phyloP scores from a whole-genome alignment of 2,113 vertebrate genomes.

The Chrysochloris asiatica region DNA sequence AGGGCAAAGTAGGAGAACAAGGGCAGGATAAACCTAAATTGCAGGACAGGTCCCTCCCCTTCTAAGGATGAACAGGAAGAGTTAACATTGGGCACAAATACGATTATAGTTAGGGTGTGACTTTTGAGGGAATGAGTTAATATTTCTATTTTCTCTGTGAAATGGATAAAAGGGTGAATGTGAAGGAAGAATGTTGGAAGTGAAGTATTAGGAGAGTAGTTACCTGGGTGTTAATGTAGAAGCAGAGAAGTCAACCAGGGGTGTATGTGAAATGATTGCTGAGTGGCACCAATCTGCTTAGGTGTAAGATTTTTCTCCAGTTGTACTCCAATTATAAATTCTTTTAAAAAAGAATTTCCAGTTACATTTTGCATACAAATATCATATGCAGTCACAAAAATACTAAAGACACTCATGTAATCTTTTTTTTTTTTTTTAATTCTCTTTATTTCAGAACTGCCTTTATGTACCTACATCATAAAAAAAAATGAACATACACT shows the following conservation, averaged over 20 bases:
- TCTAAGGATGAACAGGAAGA: neutral
- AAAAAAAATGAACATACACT: too few relatives aligned
- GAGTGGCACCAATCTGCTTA: neutral
- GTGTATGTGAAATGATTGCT: neutral
- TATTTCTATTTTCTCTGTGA: neutral
- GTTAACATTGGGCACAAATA: neutral
- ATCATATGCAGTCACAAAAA: constrained; percentile 1
- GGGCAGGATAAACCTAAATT: neutral
- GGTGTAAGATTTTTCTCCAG: neutral
- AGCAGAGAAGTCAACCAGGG: neutral
- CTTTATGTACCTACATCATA: too few relatives aligned
- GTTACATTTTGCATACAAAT: constrained; percentile 24
- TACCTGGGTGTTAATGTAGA: neutral
- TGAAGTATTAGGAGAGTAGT: neutral
- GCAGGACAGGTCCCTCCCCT: neutral
- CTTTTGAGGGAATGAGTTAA: neutral
- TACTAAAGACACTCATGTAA: too few relatives aligned
- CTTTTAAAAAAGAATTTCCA: constrained; percentile 13
- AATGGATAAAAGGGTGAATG: neutral
- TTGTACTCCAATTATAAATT: neutral
- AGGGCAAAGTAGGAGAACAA: neutral
- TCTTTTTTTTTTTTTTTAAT: too few relatives aligned
- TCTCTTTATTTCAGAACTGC: too few relatives aligned
- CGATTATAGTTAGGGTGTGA: neutral
- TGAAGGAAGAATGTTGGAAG: neutral